A percentile compares a stretch with the other conserved stretches of the same genome.
Conservation (phyloP, 2,797 vertebrate species). For the Sebastiscus albofasciatus region DNA sequence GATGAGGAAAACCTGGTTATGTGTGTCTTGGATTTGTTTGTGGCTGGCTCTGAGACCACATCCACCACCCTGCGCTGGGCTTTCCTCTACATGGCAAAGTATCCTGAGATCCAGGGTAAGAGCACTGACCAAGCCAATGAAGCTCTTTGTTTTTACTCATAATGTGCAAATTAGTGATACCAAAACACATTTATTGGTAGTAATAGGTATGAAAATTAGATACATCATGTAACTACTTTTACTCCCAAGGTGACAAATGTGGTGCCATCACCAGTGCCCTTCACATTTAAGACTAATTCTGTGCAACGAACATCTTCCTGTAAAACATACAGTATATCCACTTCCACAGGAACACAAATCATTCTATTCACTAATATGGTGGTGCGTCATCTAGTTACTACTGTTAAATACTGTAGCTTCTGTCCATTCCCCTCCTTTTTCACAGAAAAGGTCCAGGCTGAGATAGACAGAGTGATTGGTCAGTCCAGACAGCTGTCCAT, state of each 20-base stretch:
- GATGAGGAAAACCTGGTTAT: neutral
- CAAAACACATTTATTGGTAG: neutral
- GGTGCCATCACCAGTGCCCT: neutral
- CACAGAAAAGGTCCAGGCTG: slow-evolving; percentile 64
- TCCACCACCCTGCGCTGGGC: neutral
- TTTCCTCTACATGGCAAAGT: neutral
- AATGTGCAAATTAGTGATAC: neutral
- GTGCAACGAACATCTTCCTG: neutral
- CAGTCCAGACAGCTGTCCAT: slow-evolving; percentile 33
- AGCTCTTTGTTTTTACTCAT: neutral
- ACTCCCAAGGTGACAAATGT: neutral
- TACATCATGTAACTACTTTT: neutral
- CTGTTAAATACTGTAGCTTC: neutral
- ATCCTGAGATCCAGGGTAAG: neutral
- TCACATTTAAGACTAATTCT: neutral
- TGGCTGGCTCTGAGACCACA: neutral
- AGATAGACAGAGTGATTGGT: slow-evolving; percentile 61
- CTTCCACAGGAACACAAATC: neutral
- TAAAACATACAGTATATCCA: neutral
- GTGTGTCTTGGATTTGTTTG: neutral
- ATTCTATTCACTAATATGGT: neutral
- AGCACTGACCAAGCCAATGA: neutral
- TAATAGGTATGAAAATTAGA: neutral
- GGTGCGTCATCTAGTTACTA: neutral
- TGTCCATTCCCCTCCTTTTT: neutral